Percentiles rank a stretch among this genome's conserved stretches.
These are phyloP conservation scores for Thymelicus lineola DNA, from an alignment of 2,888 invertebrate species.

Conservation along the genomic window DNA sequence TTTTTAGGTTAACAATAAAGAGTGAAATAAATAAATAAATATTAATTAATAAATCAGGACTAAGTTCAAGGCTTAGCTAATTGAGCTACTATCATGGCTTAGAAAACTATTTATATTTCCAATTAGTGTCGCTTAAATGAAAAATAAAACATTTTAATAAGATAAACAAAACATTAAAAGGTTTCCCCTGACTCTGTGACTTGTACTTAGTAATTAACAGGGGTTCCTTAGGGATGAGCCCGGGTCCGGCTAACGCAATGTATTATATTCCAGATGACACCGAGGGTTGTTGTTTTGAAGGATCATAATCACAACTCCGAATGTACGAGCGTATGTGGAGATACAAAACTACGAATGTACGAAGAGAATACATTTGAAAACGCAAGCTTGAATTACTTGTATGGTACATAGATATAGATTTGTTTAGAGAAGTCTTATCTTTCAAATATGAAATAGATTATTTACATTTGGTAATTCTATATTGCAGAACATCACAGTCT, in stretches of 20 bases:
- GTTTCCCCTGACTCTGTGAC: conserved; percentile 69
- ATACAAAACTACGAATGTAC: conserved; percentile 31
- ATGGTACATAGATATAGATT: no score
- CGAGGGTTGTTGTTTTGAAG: conserved; percentile 72
- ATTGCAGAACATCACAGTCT: no score
- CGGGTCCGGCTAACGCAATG: conserved; percentile 76
- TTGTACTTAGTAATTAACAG: conserved; percentile 88
- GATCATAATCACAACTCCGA: conserved; percentile 69
- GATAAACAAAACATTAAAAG: conserved; percentile 72
- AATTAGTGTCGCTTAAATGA: background rate
- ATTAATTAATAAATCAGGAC: no score
- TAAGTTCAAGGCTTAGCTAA: no score
- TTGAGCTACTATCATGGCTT: no score
- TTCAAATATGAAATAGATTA: no score
- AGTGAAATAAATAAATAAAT: no score
- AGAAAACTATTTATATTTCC: background rate
- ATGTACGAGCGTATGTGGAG: conserved; percentile 45
- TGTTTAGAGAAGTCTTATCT: no score
- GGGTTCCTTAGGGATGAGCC: conserved; percentile 77
- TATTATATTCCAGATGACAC: conserved; percentile 83
- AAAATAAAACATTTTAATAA: conserved; percentile 48
- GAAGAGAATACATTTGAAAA: background rate
- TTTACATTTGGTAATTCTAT: no score
- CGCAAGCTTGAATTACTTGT: no score
- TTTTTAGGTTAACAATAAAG: no score